A percentile compares a stretch with the other conserved stretches of the same genome.
These are phyloP conservation scores for Brachyhypopomus gauderio DNA, from an alignment of 2,113 vertebrate species.

Conservation along the genomic window DNA sequence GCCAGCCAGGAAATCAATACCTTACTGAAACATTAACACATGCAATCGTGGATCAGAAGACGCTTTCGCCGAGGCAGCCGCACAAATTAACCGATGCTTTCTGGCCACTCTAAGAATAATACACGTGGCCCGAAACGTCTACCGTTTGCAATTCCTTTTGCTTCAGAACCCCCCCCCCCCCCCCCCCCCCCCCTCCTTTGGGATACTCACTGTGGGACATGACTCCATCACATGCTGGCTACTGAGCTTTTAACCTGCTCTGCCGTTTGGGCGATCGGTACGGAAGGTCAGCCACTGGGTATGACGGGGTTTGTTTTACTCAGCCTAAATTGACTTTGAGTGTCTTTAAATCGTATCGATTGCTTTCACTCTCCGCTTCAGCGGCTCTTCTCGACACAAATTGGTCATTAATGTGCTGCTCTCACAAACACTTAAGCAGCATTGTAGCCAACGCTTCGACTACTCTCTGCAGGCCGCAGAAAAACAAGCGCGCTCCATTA, in stretches of 20 bases:
- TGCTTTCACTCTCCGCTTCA: slow-evolving; percentile 63
- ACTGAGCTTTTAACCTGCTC: slow-evolving; percentile 68
- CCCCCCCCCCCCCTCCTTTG: neutral
- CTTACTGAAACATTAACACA: slow-evolving; percentile 90
- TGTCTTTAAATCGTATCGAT: slow-evolving; percentile 70
- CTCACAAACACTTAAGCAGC: slow-evolving; percentile 61
- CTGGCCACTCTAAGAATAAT: slow-evolving; percentile 74
- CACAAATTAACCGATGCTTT: slow-evolving; percentile 80
- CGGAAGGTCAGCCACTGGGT: slow-evolving; percentile 59
- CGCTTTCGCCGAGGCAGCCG: slow-evolving; percentile 80
- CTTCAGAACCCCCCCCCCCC: slow-evolving; percentile 18
- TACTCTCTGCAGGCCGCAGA: slow-evolving; percentile 43
- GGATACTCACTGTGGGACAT: slow-evolving; percentile 27
- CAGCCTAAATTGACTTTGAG: slow-evolving; percentile 62
- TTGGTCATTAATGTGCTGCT: slow-evolving; percentile 58
- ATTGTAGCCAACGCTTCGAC: slow-evolving; percentile 55
- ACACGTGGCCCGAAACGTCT: slow-evolving; percentile 63
- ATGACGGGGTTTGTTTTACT: slow-evolving; percentile 67
- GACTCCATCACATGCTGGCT: neutral
- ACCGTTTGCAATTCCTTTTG: slow-evolving; percentile 46
- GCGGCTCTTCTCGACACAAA: slow-evolving; percentile 70
- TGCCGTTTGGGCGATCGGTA: slow-evolving; percentile 61
- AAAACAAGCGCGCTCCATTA: slow-evolving; percentile 23
- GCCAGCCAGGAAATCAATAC: slow-evolving; percentile 89
- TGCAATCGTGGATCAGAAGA: slow-evolving; percentile 87